A percentile compares a stretch with the other conserved stretches of the same genome.
Conservation (phyloP, 2,113 vertebrate species). For the Herpailurus yagouaroundi region DNA sequence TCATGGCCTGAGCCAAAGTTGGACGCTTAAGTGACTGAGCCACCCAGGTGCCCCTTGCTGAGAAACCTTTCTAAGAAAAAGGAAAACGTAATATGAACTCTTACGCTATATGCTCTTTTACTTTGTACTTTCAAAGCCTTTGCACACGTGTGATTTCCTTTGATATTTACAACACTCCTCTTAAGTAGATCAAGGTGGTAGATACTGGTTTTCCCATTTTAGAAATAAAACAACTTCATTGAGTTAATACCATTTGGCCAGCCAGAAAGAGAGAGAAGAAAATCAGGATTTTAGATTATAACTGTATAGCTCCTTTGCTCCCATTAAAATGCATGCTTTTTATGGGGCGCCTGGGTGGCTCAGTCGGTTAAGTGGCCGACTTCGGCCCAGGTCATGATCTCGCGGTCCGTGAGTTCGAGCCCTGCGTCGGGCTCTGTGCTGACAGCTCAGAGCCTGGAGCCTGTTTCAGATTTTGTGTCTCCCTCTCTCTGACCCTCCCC, state of each 20-base stretch:
- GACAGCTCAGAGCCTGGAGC: too few species aligned
- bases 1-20: too few species aligned
- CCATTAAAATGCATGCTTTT: not conserved
- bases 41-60: not conserved
- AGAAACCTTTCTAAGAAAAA: not conserved
- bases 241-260: not conserved
- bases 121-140: not conserved
- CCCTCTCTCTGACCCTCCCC: too few species aligned
- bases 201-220: not conserved
- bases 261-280: not conserved
- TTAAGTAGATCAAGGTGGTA: not conserved
- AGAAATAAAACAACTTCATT: not conserved
- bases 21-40: too few species aligned
- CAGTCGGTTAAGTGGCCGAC: too few species aligned
- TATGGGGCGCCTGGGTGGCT: not conserved
- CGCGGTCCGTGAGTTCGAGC: too few species aligned
- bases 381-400: too few species aligned
- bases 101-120: not conserved
- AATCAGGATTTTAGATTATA: not conserved
- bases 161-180: not conserved
- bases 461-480: too few species aligned
- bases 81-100: not conserved
- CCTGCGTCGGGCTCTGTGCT: too few species aligned
- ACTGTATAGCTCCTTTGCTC: not conserved
- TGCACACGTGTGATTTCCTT: not conserved